phyloP scores from a whole-genome alignment of 2,888 invertebrate genomes.

The Eupsilia transversa region DNA sequence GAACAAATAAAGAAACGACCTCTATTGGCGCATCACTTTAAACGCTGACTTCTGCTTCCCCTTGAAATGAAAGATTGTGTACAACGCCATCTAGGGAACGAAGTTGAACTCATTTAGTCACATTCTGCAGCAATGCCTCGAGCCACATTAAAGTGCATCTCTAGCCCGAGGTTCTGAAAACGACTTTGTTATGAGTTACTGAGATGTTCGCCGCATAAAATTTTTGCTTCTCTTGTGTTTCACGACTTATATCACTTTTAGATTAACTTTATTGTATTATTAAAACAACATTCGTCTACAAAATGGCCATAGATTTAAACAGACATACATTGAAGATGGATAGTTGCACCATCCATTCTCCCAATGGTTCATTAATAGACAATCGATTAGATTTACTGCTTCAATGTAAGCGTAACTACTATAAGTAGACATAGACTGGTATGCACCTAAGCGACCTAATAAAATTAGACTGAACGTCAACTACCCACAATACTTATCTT shows the following conservation, averaged over 20 bases:
- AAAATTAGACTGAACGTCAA: slow-evolving; percentile 58
- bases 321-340: slow-evolving; percentile 57
- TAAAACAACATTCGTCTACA: slow-evolving; percentile 35
- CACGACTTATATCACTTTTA: slow-evolving; percentile 37
- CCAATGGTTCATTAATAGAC: slow-evolving; percentile 62
- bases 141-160: slow-evolving; percentile 69
- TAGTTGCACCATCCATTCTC: slow-evolving; percentile 59
- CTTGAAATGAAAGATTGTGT: slow-evolving; percentile 57
- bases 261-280: slow-evolving; percentile 38
- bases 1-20: slow-evolving; percentile 64
- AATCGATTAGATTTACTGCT: slow-evolving; percentile 62
- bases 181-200: slow-evolving; percentile 55
- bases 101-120: slow-evolving; percentile 72
- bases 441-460: slow-evolving; percentile 52
- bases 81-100: slow-evolving; percentile 80
- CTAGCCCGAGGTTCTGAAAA: slow-evolving; percentile 59
- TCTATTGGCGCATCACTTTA: slow-evolving; percentile 63
- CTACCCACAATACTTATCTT: slow-evolving; percentile 55
- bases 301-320: slow-evolving; percentile 50
- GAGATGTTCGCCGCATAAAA: slow-evolving; percentile 46
- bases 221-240: slow-evolving; percentile 37
- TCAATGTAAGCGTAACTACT: slow-evolving; percentile 42
- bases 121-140: slow-evolving; percentile 70
- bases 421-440: slow-evolving; percentile 41
- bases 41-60: slow-evolving; percentile 50